Conservation (phyloP, 2,113 vertebrate genomes). For the Ochotona curzoniae region DNA sequence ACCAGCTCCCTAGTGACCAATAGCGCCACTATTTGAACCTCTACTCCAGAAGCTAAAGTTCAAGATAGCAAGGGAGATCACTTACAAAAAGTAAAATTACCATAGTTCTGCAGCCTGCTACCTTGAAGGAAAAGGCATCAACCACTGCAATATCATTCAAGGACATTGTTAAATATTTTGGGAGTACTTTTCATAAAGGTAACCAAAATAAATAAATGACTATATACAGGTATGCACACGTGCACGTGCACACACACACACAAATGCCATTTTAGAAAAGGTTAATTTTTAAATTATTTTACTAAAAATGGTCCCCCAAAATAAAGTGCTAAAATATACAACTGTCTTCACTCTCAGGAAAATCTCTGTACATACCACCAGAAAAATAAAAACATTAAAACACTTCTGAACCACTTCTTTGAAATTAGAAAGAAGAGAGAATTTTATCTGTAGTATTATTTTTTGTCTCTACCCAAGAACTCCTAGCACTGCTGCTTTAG, state of each 20-base stretch:
- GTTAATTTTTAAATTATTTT: background rate
- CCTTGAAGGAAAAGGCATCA: background rate
- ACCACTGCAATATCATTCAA: background rate
- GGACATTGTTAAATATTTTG: background rate
- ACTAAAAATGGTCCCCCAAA: constrained; percentile 3
- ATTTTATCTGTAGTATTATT: constrained; percentile 20
- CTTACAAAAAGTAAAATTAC: background rate
- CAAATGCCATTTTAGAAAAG: constrained; percentile 16
- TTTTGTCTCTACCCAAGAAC: constrained; percentile 50
- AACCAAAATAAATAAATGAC: constrained; percentile 4
- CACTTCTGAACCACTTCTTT: constrained; percentile 56
- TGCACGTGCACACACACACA: background rate
- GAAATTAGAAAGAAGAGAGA: constrained; percentile 4
- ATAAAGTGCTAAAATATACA: constrained; percentile 43
- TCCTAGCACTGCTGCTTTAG: constrained; percentile 26
- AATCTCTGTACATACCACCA: constrained; percentile 21
- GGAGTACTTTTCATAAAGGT: background rate
- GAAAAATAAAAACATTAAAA: constrained; percentile 33
- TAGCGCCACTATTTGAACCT: background rate
- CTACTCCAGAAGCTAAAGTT: constrained; percentile 14
- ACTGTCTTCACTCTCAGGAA: constrained; percentile 32
- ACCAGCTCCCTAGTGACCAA: background rate
- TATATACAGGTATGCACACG: background rate
- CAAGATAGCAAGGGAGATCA: background rate
- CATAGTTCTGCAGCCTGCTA: background rate